phyloP scores from a whole-genome alignment of 2,113 vertebrate species.

The Leiothrix lutea region DNA sequence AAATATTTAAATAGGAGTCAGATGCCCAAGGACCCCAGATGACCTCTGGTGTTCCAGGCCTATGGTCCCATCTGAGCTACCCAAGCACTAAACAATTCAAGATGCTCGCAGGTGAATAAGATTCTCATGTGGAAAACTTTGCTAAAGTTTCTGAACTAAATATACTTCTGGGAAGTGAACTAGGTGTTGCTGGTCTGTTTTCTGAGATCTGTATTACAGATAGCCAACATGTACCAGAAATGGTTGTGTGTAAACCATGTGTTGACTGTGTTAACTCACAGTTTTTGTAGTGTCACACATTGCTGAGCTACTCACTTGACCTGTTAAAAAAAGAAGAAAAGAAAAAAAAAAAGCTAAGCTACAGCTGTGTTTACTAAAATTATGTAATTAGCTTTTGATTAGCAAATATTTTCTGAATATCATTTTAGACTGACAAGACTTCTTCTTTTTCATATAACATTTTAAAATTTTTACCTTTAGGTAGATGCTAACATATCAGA shows the following conservation, averaged over 20 bases:
- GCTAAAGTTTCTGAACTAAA: background rate
- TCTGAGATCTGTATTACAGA: background rate
- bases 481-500: background rate
- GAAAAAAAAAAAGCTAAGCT: background rate
- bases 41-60: background rate
- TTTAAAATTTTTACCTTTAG: background rate
- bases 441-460: background rate
- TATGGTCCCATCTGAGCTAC: background rate
- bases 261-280: background rate
- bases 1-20: background rate
- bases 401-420: background rate
- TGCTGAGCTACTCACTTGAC: background rate
- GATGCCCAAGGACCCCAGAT: background rate
- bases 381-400: background rate
- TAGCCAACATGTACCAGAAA: background rate
- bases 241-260: background rate
- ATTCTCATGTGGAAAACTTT: background rate
- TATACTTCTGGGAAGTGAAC: background rate
- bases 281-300: background rate
- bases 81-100: background rate
- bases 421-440: background rate
- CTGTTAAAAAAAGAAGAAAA: background rate
- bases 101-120: background rate
- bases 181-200: background rate
- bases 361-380: background rate